Conservation (phyloP, 2,113 vertebrate species). For the Columba livia region DNA sequence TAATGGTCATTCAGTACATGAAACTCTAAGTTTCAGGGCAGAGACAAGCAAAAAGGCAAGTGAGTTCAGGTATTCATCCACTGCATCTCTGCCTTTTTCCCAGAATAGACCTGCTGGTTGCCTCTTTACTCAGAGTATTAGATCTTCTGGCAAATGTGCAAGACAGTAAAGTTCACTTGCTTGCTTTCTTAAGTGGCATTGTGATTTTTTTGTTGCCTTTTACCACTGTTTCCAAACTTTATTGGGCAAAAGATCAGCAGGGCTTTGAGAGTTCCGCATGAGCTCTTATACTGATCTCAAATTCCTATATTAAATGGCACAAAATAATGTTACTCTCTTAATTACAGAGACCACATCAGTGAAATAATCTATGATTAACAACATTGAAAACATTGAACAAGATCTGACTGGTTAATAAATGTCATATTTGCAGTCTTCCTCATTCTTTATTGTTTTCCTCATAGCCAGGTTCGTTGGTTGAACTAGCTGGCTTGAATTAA, state of each 20-base stretch:
- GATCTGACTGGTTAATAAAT: slow-evolving; percentile 3
- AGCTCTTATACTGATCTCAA: neutral
- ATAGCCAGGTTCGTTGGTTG: neutral
- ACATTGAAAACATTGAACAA: slow-evolving; percentile 9
- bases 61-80: neutral
- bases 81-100: neutral
- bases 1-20: neutral
- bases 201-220: neutral
- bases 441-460: slow-evolving; percentile 39
- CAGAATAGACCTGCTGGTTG: neutral
- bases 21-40: neutral
- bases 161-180: neutral
- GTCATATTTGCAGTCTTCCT: slow-evolving; percentile 12
- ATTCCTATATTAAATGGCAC: neutral
- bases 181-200: neutral
- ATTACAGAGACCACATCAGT: neutral
- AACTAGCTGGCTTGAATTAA: neutral
- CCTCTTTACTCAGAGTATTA: neutral
- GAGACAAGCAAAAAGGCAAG: neutral
- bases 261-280: neutral
- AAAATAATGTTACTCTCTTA: neutral
- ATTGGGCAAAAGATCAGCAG: neutral
- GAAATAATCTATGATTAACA: neutral
- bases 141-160: neutral
- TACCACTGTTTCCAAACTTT: neutral